These are phyloP conservation scores for Crocallis elinguaria DNA, from an alignment of 2,888 invertebrate species.

Conservation along the genomic window DNA sequence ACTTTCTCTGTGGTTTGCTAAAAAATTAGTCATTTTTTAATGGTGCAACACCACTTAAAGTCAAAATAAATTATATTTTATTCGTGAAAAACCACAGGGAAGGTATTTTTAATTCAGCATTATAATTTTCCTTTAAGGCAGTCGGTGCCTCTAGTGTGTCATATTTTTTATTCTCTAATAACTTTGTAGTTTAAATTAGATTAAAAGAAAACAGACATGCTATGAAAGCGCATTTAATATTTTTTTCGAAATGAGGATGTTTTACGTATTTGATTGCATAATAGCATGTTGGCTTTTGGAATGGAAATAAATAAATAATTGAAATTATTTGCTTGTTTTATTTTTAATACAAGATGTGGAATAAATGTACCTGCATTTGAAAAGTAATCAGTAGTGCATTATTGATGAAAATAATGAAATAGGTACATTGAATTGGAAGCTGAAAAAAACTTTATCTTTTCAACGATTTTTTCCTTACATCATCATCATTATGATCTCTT, in stretches of 20 bases:
- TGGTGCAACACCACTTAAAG: conserved; percentile 25
- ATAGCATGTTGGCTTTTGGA: conserved; percentile 80
- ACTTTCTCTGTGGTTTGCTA: conserved; percentile 64
- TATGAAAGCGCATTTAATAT: conserved; percentile 75
- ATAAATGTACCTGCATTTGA: no score
- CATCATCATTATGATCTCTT: no score
- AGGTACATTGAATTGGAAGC: no score
- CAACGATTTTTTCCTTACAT: no score
- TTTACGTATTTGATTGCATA: conserved; percentile 65
- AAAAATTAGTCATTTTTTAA: conserved; percentile 30
- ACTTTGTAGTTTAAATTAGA: conserved; percentile 63
- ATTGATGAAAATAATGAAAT: no score
- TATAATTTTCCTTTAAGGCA: conserved; percentile 60
- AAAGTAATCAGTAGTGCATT: no score
- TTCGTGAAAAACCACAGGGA: conserved; percentile 57
- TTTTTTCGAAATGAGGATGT: conserved; percentile 60
- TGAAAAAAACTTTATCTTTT: no score
- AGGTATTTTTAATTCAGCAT: conserved; percentile 48
- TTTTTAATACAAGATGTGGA: conserved; percentile 30
- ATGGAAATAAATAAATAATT: conserved; percentile 78
- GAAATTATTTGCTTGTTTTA: conserved; percentile 45
- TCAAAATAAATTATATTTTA: conserved; percentile 30
- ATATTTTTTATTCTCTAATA: conserved; percentile 70
- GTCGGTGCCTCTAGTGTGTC: conserved; percentile 75
- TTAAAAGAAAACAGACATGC: conserved; percentile 71